Evolutionary conservation across 2,113 vertebrate genomes (phyloP), one percentile per base, ranked within the genome.

Genomic region (Peromyscus polionotus): DNA sequence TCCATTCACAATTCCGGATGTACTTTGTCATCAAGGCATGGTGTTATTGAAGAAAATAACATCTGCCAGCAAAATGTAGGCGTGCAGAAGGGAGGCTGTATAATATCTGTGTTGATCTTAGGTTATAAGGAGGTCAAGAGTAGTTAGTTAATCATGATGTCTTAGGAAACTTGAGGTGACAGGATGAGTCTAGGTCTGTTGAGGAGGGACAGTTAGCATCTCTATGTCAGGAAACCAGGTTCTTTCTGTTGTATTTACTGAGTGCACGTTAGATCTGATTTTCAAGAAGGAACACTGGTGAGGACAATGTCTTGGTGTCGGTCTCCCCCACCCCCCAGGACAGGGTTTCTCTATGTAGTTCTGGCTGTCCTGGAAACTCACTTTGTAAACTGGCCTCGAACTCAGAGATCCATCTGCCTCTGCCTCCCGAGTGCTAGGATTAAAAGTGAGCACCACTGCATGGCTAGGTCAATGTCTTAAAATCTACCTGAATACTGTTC

Each of bases 101-200:
- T 83, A 85, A 24, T 93, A n/a, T 95, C 85, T 86, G 80, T 95
- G 94, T 88, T 80, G 86, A 65, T 94, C 59, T 94, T 97, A 87
- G 77, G 51, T 95, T 96, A 24, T 86, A 68, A 84, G 77, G 95
- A 93, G 72, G 83, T 97, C 63, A 88, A 86, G 79, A 91, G 42
- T 88, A 67, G 85, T 95, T 88, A 67, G 85, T 93, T 97, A 65
- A 70, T 76, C 68, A 81, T 80, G 65, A 96, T 68, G 84, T 88
- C 61, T 91, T 70, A 70, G 75, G 83, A 84, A 95, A 90, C 89
- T 45, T 94, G 70, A 88, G 93, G 77, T 94, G 81, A 72, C 77
- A 91, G 67, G 36, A 79, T 95, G 57, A 77, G n/a, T 97, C 48
- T 95, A 91, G 89, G 92, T 75, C 70, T 77, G 88, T 42, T 28